A percentile compares a stretch with the other conserved stretches of the same genome.
phyloP scores from a whole-genome alignment of 2,113 vertebrate species.

The Lipophrys pholis region DNA sequence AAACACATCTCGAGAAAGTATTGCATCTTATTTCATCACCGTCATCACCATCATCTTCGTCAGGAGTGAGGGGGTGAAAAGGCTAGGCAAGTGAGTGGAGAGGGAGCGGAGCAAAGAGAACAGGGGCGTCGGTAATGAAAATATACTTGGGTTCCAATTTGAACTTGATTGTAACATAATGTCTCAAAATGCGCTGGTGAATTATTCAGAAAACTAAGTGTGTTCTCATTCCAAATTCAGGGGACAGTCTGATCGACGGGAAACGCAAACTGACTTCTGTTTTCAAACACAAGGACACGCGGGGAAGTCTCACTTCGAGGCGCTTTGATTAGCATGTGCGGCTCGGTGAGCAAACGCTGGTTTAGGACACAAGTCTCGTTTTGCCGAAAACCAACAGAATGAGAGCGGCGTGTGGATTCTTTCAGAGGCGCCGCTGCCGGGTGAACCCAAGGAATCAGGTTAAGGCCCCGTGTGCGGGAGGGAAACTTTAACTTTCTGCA shows the following conservation, averaged over 20 bases:
- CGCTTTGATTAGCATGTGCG: constrained; percentile 46
- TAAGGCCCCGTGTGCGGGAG: neutral
- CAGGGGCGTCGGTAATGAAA: constrained; percentile 55
- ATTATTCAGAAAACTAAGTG: constrained; percentile 48
- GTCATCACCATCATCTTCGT: constrained; percentile 84
- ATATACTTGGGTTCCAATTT: constrained; percentile 53
- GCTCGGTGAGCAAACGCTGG: constrained; percentile 25
- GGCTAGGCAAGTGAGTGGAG: constrained; percentile 76
- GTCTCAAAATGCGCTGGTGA: constrained; percentile 35
- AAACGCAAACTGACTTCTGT: constrained; percentile 29
- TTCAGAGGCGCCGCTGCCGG: constrained; percentile 20
- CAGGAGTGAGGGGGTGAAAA: constrained; percentile 84
- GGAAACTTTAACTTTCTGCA: constrained; percentile 16
- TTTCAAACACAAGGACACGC: constrained; percentile 25
- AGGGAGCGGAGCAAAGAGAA: constrained; percentile 56
- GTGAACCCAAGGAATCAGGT: constrained; percentile 35
- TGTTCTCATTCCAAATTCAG: constrained; percentile 30
- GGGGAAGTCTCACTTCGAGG: constrained; percentile 20
- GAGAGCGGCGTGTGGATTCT: neutral
- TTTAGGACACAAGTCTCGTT: constrained; percentile 23
- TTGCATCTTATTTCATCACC: constrained; percentile 88
- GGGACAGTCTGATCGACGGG: constrained; percentile 24
- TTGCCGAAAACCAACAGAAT: constrained; percentile 5
- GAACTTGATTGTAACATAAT: constrained; percentile 59
- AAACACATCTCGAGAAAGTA: constrained; percentile 81